phyloP scores from a whole-genome alignment of 2,888 invertebrate species.

The Gibbula magus region DNA sequence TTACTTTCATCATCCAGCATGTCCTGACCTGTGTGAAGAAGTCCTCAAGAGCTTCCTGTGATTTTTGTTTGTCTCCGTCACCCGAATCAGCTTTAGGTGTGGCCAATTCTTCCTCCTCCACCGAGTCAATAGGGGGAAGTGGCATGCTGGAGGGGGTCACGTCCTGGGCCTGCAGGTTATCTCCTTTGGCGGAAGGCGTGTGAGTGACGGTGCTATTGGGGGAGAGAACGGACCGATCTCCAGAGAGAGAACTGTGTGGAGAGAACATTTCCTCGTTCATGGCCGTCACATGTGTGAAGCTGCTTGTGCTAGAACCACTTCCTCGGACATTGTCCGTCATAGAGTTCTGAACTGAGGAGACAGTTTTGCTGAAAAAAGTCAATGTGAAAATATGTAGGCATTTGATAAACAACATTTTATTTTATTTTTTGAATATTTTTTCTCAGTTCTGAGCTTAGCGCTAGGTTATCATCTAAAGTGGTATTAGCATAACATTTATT shows the following conservation, averaged over 20 bases:
- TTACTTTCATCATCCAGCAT: no score
- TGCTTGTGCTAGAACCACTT: slow-evolving; percentile 62
- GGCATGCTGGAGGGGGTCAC: slow-evolving; percentile 65
- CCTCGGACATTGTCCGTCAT: background rate
- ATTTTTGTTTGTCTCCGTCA: slow-evolving; percentile 36
- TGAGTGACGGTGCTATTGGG: slow-evolving; percentile 58
- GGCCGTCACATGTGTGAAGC: slow-evolving; percentile 69
- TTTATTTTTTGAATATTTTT: no score
- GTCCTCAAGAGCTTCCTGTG: slow-evolving; percentile 32
- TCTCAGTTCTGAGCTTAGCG: no score
- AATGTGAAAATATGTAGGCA: background rate
- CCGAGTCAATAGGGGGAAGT: slow-evolving; percentile 56
- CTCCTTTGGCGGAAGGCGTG: slow-evolving; percentile 39
- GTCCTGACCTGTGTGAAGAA: slow-evolving; percentile 19
- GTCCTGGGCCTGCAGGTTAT: slow-evolving; percentile 34
- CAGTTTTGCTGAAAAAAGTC: background rate
- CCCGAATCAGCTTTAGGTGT: slow-evolving; percentile 48
- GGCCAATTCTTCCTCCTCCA: slow-evolving; percentile 60
- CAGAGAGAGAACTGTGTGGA: slow-evolving; percentile 53
- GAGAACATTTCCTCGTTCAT: slow-evolving; percentile 60
- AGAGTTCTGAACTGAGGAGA: background rate
- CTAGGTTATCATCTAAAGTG: no score
- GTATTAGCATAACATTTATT: no score
- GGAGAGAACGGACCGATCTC: slow-evolving; percentile 39
- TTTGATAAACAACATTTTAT: background rate